A percentile compares a stretch with the other conserved stretches of the same genome.
phyloP scores from a whole-genome alignment of 2,797 vertebrate species.

The Etheostoma nigrum region DNA sequence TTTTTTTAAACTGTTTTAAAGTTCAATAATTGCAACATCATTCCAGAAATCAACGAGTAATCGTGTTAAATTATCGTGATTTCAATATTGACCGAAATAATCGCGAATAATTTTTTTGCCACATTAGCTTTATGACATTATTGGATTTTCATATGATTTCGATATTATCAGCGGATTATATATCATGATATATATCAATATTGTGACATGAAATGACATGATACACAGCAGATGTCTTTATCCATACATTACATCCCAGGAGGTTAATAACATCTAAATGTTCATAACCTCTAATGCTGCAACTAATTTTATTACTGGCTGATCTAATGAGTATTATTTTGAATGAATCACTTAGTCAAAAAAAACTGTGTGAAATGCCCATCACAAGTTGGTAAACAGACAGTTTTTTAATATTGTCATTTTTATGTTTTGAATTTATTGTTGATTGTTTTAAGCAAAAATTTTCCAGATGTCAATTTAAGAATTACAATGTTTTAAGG shows the following conservation, averaged over 20 bases:
- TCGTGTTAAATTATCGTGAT: too few species aligned
- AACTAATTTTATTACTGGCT: not conserved
- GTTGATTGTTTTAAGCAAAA: not conserved
- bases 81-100: too few species aligned
- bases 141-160: not conserved
- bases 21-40: too few species aligned
- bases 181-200: not conserved
- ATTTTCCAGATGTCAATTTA: not conserved
- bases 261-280: not conserved
- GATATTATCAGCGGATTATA: not conserved
- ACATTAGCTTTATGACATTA: not conserved
- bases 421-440: not conserved
- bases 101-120: too few species aligned
- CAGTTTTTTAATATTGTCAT: too few species aligned
- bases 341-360: not conserved
- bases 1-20: too few species aligned
- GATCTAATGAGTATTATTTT: not conserved
- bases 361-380: not conserved
- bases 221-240: not conserved
- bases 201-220: not conserved
- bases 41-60: too few species aligned
- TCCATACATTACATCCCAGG: not conserved
- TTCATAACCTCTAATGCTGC: not conserved
- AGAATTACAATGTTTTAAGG: not conserved
- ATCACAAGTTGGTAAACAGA: not conserved